phyloP scores from a whole-genome alignment of 1,140 invertebrate genomes.

The Lanistes nyassanus region DNA sequence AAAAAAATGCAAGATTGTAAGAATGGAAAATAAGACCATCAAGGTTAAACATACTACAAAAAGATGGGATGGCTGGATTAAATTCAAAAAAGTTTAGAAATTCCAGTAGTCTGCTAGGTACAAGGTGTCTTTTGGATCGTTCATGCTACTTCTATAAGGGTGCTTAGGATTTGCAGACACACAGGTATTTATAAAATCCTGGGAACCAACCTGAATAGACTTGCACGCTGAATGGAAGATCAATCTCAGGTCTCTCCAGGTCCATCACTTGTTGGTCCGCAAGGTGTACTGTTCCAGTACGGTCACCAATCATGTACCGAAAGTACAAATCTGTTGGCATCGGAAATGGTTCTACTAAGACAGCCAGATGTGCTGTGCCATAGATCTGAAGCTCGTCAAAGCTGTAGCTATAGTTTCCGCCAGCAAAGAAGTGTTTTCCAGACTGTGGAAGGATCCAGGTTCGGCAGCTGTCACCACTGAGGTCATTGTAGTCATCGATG shows the following conservation, averaged over 20 bases:
- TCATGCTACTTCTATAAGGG: too few species aligned
- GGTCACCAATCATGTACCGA: constrained; percentile 54
- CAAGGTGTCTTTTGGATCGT: too few species aligned
- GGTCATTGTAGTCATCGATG: constrained; percentile 43
- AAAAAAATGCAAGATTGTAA: too few species aligned
- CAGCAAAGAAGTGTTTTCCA: constrained; percentile 50
- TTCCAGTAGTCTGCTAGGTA: too few species aligned
- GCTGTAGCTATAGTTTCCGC: constrained; percentile 40
- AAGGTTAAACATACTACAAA: too few species aligned
- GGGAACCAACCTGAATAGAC: constrained; percentile 40
- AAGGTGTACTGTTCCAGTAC: constrained; percentile 52
- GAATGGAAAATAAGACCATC: too few species aligned
- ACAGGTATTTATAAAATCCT: background rate
- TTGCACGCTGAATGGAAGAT: constrained; percentile 52
- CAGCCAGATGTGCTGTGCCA: constrained; percentile 49
- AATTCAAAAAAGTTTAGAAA: background rate
- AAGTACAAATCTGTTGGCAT: constrained; percentile 45
- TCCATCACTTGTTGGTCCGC: constrained; percentile 50
- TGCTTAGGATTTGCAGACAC: too few species aligned
- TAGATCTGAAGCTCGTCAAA: constrained; percentile 58
- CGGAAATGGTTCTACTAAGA: constrained; percentile 46
- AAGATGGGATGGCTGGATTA: background rate
- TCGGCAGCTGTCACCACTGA: constrained; percentile 46
- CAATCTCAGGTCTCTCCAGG: constrained; percentile 49
- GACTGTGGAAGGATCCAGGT: constrained; percentile 55